Percentiles rank a stretch among this genome's conserved stretches.
phyloP scores from a whole-genome alignment of 2,888 invertebrate species.

The Drosophila melanosoma region DNA sequence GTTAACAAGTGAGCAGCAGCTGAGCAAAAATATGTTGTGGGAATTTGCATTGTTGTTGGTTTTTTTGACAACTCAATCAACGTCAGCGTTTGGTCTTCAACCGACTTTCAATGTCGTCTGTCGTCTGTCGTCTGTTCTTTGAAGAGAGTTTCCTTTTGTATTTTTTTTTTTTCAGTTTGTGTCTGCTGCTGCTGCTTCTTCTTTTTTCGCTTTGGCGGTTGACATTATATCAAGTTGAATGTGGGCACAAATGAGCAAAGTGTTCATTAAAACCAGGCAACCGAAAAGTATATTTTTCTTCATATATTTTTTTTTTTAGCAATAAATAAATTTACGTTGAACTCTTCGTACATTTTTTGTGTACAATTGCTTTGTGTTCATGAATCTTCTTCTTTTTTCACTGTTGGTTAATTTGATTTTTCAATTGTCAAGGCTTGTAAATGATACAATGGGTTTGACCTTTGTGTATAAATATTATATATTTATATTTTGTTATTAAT shows the following conservation, averaged over 20 bases:
- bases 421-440: slow-evolving; percentile 53
- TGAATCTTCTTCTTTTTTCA: slow-evolving; percentile 8
- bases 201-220: slow-evolving; percentile 18
- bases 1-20: slow-evolving; percentile 6
- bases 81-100: slow-evolving; percentile 56
- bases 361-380: slow-evolving; percentile 32
- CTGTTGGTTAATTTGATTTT: slow-evolving; percentile 38
- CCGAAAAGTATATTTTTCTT: neutral
- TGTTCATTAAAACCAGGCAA: slow-evolving; percentile 39
- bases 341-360: slow-evolving; percentile 1
- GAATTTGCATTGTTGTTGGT: slow-evolving; percentile 53
- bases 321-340: slow-evolving; percentile 10
- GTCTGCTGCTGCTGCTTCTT: slow-evolving; percentile 3
- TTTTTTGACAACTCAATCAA: slow-evolving; percentile 73
- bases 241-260: slow-evolving; percentile 47
- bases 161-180: slow-evolving; percentile 30
- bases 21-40: slow-evolving; percentile 42
- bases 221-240: slow-evolving; percentile 53
- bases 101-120: slow-evolving; percentile 47
- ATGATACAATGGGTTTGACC: slow-evolving; percentile 34
- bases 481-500: slow-evolving; percentile 1
- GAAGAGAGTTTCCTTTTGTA: slow-evolving; percentile 59
- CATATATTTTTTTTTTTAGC: neutral
- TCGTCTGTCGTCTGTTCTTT: slow-evolving; percentile 10
- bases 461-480: slow-evolving; percentile 14